Percentiles rank a stretch among this genome's conserved stretches.
phyloP scores from a whole-genome alignment of 2,113 vertebrate genomes.

The Falco punctatus region DNA sequence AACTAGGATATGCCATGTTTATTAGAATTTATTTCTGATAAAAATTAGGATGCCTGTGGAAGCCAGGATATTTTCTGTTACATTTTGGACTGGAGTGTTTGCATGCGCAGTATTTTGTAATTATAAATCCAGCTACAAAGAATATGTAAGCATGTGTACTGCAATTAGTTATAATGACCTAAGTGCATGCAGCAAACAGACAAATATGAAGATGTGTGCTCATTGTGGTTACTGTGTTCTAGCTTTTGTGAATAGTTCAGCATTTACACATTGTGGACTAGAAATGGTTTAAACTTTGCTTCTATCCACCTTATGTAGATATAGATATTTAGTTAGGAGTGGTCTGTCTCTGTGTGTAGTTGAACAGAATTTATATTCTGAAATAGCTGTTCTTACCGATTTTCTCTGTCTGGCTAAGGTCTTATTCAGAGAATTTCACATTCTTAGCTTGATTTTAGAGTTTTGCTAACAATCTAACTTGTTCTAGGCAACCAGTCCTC shows the following conservation, averaged over 20 bases:
- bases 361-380: background rate
- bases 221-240: background rate
- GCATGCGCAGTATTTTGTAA: background rate
- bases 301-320: background rate
- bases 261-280: background rate
- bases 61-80: background rate
- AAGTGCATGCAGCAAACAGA: background rate
- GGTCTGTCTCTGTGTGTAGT: background rate
- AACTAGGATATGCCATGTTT: background rate
- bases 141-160: background rate
- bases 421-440: background rate
- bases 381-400: background rate
- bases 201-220: background rate
- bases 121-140: no score
- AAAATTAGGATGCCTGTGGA: background rate
- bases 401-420: background rate
- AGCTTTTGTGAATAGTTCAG: background rate
- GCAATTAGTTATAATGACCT: background rate
- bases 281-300: background rate
- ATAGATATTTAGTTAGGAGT: background rate
- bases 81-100: background rate
- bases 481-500: background rate
- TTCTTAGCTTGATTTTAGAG: background rate
- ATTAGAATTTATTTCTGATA: background rate
- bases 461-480: background rate